phyloP scores from a whole-genome alignment of 2,797 vertebrate genomes.

The Sphenodon punctatus region DNA sequence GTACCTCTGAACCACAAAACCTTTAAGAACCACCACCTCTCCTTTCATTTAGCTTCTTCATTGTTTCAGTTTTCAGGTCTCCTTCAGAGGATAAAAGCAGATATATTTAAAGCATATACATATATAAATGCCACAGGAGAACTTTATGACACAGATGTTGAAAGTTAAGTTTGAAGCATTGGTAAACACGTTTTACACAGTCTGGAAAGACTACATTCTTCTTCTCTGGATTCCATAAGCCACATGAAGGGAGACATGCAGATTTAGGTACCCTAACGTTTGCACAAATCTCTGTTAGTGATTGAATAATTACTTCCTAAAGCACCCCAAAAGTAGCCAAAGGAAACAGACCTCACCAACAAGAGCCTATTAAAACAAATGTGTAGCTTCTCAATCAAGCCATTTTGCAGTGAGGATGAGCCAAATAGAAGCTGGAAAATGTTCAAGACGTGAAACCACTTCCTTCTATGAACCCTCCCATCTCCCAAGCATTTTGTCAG shows the following conservation, averaged over 20 bases:
- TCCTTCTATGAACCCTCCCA: constrained; percentile 37
- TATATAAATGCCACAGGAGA: too few relatives aligned
- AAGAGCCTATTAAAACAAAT: constrained; percentile 40
- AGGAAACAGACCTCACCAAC: constrained; percentile 28
- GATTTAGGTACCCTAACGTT: constrained; percentile 39
- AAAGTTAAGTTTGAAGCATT: too few relatives aligned
- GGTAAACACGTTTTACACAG: too few relatives aligned
- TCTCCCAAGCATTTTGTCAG: constrained; percentile 41
- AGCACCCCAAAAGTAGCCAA: constrained; percentile 41
- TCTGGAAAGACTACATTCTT: constrained; percentile 18
- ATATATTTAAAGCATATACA: too few relatives aligned
- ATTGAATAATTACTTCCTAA: constrained; percentile 43
- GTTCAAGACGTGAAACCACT: constrained; percentile 35
- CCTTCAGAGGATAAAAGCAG: not conserved
- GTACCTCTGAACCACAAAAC: not conserved
- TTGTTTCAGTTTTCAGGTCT: not conserved
- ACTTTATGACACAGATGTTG: too few relatives aligned
- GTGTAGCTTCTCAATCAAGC: constrained; percentile 35
- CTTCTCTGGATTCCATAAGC: constrained; percentile 3
- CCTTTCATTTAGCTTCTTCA: not conserved
- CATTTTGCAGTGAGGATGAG: constrained; percentile 24
- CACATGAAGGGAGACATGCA: constrained; percentile 2
- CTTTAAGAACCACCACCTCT: not conserved
- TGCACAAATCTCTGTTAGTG: constrained; percentile 8
- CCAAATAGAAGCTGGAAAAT: constrained; percentile 31